Evolutionary conservation across 2,888 invertebrate species (phyloP), one percentile per base, ranked within the genome.

Genomic region (Epicampocera succincta): DNA sequence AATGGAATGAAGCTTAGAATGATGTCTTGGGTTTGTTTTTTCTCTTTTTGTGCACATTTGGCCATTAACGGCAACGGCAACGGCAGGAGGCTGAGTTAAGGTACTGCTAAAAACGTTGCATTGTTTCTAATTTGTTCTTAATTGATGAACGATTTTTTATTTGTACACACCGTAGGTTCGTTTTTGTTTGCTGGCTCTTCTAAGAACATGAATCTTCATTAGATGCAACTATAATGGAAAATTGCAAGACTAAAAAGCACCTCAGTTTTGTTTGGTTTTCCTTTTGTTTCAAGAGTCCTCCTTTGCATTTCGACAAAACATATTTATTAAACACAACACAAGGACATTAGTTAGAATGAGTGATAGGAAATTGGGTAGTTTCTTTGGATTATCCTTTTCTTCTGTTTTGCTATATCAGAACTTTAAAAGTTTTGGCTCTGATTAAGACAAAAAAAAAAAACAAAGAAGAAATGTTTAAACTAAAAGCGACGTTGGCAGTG

Each of bases 71-170:
- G 19, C 33, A 48, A 40, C 60, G 52, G 19, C 33, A 44, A 46
- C 4, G 42, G 52, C 21, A 44, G 58, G 33, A 46, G 65, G 52
- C 60, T 46, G 52, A 52, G 58, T 44, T 29, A 40, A 12, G n/a
- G 3, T 46, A 25, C 19, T 38, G 50, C 2, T 66, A 17, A 25
- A 29, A 56, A 50, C 25, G 29, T 56, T 15, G 50, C 61, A 61
- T 82, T 82, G 78, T 75, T 82, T 82, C 66, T 82, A 82, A 78
- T 78, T 82, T 78, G 71, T 74, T 82, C 82, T 78, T 82, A 82
- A 82, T 82, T 82, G 82, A 82, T 82, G 78, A 71, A 82, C 66
- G 78, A 71, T 78, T 74, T 69, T 82, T 82, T 61, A 25, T 33
- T 42, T 25, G 15, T n/a, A 54, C 11, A 42, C 17, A 9, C 15